A percentile compares a stretch with the other conserved stretches of the same genome.
Conservation (phyloP, 1,140 invertebrate genomes). For the Drosophila melanogaster region DNA sequence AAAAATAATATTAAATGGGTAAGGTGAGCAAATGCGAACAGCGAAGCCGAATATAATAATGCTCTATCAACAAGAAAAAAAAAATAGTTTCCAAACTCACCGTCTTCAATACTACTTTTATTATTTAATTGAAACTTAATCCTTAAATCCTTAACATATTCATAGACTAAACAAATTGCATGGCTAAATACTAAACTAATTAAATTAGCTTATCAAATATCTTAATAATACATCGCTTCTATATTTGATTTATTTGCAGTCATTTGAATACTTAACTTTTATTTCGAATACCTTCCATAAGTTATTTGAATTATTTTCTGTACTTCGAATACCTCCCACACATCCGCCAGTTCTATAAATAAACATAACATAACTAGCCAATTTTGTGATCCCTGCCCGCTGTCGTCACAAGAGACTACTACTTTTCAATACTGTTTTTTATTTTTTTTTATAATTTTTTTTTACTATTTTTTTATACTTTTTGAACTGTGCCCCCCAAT, state of each 20-base stretch:
- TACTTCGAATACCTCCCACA: background rate
- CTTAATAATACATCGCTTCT: too few relatives aligned
- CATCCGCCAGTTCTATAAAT: constrained; percentile 3
- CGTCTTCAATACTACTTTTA: too few relatives aligned
- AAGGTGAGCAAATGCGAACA: background rate
- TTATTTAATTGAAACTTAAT: too few relatives aligned
- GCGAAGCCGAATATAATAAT: background rate
- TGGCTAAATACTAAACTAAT: too few relatives aligned
- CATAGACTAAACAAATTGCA: too few relatives aligned
- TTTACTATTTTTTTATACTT: background rate
- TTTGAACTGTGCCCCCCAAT: constrained; percentile 17
- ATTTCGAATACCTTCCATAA: too few relatives aligned
- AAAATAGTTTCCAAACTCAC: too few relatives aligned
- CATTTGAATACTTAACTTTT: too few relatives aligned
- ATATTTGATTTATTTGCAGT: background rate
- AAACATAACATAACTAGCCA: constrained; percentile 11
- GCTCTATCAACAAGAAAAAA: background rate
- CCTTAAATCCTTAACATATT: too few relatives aligned
- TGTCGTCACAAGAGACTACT: constrained; percentile 23
- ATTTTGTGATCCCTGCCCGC: constrained; percentile 15
- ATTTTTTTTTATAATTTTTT: too few relatives aligned
- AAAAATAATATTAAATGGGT: constrained; percentile 28
- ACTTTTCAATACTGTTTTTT: background rate
- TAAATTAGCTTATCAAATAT: too few relatives aligned
- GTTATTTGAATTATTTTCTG: too few relatives aligned